Base-by-base conservation (phyloP, 2,797 vertebrate genomes). In the Apodemus agrarius region DNA sequence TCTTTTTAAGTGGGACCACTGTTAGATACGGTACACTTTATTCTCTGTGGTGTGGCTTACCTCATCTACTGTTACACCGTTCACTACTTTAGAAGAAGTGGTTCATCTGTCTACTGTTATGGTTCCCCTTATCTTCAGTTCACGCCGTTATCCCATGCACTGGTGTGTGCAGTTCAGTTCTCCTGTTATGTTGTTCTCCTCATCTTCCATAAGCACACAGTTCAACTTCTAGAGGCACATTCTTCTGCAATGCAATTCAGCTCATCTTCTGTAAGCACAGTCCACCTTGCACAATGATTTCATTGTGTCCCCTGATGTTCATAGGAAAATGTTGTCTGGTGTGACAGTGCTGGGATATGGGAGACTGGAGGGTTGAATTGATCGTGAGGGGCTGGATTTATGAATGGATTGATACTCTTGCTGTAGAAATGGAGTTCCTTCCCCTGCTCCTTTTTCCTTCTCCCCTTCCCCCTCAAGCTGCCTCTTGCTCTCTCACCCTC, bases 351-450 rank as follows among this genome's bases (percentile, higher is more conserved):
- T 54, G 6, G 76, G 19, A 67, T 2, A 31, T 34, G 43, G 34
- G 46, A 34, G 0, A n/a, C 24, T 59, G 24, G 29, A 31, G 7
- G 5, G n/a, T 7, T 17, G 7, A 57, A 1, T 6, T 4, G 11
- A 8, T 21, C 9, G 37, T 13, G 4, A 89, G 11, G 2, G 2
- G 11, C 2, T n/a, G 49, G 3, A 16, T 74, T 76, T 59, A 31
- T 14, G 46, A 65, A 34, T 19, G 26, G 1, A 4, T 34, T 29
- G 34, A 34, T 43, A 10, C 5, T 17, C 1, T 87, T 54, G 78
- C 43, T n/a, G 4, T 24, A 69, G 37, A 43, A 49, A 8, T 69
- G 49, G 14, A 14, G 26, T 12, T 49, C 26, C n/a, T 67, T n/a
- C 22, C 19, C 12, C 13, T 46, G 6, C 2, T 65, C 61, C 12